A percentile compares a stretch with the other conserved stretches of the same genome.
Evolutionary conservation across 1,140 invertebrate genomes (phyloP).

Genomic region (Latrodectus geometricus): DNA sequence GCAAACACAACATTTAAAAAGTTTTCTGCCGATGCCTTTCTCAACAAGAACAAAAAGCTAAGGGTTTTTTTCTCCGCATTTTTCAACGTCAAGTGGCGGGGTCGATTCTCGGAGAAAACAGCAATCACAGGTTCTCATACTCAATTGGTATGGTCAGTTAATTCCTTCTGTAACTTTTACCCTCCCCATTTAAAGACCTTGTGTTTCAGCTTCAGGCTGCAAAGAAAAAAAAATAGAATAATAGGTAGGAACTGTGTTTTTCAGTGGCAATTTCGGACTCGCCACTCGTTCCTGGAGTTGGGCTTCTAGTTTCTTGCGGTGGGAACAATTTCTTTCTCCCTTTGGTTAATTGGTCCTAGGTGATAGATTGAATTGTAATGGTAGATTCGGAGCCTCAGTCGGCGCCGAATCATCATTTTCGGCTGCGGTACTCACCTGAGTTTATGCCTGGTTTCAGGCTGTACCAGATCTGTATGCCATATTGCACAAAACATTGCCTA

Average conservation of each 20-base stretch:
- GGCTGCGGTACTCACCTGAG: not conserved
- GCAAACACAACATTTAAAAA: conserved; percentile 28
- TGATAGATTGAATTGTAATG: conserved; percentile 62
- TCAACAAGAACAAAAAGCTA: not conserved
- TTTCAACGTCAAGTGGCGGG: conserved; percentile 46
- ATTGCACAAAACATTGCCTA: too few relatives aligned
- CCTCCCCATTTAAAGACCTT: not conserved
- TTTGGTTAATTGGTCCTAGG: conserved; percentile 48
- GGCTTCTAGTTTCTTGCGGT: conserved; percentile 19
- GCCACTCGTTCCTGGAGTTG: not conserved
- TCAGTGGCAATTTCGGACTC: conserved; percentile 20
- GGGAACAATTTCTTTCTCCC: conserved; percentile 31
- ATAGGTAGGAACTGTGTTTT: not conserved
- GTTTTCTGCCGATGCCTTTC: not conserved
- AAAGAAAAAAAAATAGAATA: not conserved
- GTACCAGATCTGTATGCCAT: too few relatives aligned
- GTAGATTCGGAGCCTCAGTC: conserved; percentile 21
- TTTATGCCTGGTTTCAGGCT: too few relatives aligned
- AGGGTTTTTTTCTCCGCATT: conserved; percentile 36
- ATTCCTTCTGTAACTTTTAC: conserved; percentile 22
- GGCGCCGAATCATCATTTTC: conserved; percentile 59
- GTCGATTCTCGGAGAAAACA: not conserved
- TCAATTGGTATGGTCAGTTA: conserved; percentile 57
- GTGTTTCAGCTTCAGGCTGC: not conserved
- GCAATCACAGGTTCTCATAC: conserved; percentile 48